Evolutionary conservation across 2,113 vertebrate species (phyloP).

Genomic region (Dipodomys spectabilis): DNA sequence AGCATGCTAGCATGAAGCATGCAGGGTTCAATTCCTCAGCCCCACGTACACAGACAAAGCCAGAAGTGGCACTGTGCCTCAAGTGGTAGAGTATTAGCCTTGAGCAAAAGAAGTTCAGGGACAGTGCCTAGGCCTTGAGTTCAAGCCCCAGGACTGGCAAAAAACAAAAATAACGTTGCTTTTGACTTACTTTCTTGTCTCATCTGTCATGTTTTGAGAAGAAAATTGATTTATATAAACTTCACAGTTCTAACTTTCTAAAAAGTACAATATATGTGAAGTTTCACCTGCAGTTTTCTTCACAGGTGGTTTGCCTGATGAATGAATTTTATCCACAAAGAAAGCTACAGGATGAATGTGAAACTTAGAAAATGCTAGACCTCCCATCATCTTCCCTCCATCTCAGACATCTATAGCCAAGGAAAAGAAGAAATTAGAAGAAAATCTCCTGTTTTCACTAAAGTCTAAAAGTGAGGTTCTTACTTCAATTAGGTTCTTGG

Average conservation of each 20-base stretch:
- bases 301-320: background rate
- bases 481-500: background rate
- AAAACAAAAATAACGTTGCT: too few relatives aligned
- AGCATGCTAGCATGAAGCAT: too few relatives aligned
- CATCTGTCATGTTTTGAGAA: background rate
- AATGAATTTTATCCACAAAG: background rate
- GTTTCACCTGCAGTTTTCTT: background rate
- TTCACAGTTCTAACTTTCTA: background rate
- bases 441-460: background rate
- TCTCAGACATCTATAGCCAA: background rate
- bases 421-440: background rate
- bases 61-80: too few relatives aligned
- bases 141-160: too few relatives aligned
- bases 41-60: too few relatives aligned
- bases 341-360: background rate
- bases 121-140: too few relatives aligned
- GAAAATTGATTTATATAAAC: background rate
- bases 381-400: background rate
- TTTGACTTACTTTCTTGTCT: background rate
- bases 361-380: constrained; percentile 18
- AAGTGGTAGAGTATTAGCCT: too few relatives aligned
- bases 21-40: too few relatives aligned
- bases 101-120: too few relatives aligned
- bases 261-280: background rate
- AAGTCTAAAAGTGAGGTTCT: background rate